Evolutionary conservation across 2,113 vertebrate species (phyloP), one percentile per base, ranked within the genome.

Genomic region (Leptosomus discolor): DNA sequence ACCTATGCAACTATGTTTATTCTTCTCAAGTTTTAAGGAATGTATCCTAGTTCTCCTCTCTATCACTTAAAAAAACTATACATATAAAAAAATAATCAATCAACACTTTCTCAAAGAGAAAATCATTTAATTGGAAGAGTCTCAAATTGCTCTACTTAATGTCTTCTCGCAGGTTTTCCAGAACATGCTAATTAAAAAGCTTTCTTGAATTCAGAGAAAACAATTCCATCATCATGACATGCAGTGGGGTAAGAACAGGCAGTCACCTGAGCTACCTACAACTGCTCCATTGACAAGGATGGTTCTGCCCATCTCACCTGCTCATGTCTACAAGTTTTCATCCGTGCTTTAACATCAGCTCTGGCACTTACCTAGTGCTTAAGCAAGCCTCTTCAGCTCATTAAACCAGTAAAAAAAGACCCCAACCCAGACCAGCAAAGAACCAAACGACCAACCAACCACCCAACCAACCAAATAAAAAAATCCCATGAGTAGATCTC

Each of bases 401-500:
- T 15, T 34, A 56, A 64, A 70, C 2, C 32, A 54, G 24, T 11
- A 67, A 73, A 91, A 86, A 85, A 58, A 76, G 7, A 9, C 10
- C 34, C 22, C 54, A 69, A 9, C 15, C 3, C 50, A 73, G 36
- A 7, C 6, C 18, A 87, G 7, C 5, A 58, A 68, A 76, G 56
- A 76, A 27, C 15, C 41, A 24, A 53, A 2, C 1, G 84, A 60
- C 2, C 19, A 70, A 60, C 10, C 34, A 46, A 41, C 8, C 7
- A 20, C 30, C 12, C 23, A 53, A 8, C 5, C 30, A 88, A 89
- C 5, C 8, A 70, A 57, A 81, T 24, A 50, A 90, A 37, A 10
- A 6, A 5, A 2, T 1, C 6, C 3, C 11, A 19, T 1, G 4
- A 70, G 5, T 1, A 68, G 43, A 51, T 53, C 27, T 46, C 39